phyloP scores from a whole-genome alignment of 2,797 vertebrate species.

The Paramormyrops hopkinsi region DNA sequence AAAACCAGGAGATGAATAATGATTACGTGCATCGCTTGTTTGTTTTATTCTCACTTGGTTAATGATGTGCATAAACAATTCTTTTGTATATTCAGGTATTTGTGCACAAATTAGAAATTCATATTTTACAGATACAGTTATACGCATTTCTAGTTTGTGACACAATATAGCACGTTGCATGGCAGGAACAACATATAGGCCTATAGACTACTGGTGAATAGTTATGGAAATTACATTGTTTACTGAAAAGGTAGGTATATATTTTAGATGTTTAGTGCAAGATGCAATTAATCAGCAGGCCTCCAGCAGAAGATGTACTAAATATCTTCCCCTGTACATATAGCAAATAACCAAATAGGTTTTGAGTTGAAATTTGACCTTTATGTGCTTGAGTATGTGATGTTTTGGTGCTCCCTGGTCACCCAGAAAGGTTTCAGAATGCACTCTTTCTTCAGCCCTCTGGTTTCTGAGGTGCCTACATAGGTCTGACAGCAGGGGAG shows the following conservation, averaged over 20 bases:
- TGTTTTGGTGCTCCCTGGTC: background rate
- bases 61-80: background rate
- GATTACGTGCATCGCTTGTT: constrained; percentile 9
- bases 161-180: background rate
- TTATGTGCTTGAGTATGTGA: background rate
- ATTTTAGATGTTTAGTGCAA: background rate
- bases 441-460: background rate
- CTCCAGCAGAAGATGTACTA: background rate
- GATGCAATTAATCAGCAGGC: background rate
- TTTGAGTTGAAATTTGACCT: background rate
- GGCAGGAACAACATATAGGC: background rate
- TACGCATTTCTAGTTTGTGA: background rate
- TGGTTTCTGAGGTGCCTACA: background rate
- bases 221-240: background rate
- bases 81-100: background rate
- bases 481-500: background rate
- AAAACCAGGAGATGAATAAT: constrained; percentile 9
- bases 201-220: background rate
- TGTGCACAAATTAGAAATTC: background rate
- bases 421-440: background rate
- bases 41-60: constrained; percentile 14
- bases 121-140: background rate
- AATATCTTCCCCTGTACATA: background rate
- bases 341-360: background rate
- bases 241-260: background rate